Percentiles rank a stretch among this genome's conserved stretches.
Evolutionary conservation across 2,888 invertebrate species (phyloP).

Genomic region (Buathra laborator): DNA sequence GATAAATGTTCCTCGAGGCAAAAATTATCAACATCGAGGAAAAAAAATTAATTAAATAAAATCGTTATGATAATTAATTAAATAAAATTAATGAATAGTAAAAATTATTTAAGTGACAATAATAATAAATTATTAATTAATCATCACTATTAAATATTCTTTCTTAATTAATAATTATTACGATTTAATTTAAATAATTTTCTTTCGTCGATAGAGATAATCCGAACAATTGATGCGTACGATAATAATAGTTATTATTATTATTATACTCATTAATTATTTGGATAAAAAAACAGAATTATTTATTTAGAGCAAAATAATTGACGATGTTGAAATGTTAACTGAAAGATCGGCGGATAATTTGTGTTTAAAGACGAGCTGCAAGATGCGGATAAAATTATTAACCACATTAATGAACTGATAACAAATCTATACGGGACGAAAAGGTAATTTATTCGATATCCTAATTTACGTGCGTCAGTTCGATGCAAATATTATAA

Average conservation of each 20-base stretch:
- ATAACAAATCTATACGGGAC: not conserved
- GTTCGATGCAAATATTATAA: slow-evolving; percentile 25
- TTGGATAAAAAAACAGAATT: not conserved
- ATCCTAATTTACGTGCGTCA: slow-evolving; percentile 12
- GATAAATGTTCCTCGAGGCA: not conserved
- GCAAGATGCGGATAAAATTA: not conserved
- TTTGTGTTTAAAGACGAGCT: not conserved
- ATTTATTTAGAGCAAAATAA: not conserved
- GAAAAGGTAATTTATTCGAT: slow-evolving; percentile 16
- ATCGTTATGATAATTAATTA: not conserved
- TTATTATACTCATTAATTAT: too few species aligned
- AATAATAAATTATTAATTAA: too few species aligned
- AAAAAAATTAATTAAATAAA: not conserved
- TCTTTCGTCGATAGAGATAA: too few species aligned
- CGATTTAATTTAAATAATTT: too few species aligned
- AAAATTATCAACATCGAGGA: not conserved
- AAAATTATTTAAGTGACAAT: too few species aligned
- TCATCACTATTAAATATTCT: too few species aligned
- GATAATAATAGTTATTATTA: too few species aligned
- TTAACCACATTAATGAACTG: not conserved
- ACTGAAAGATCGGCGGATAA: not conserved
- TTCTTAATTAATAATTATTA: too few species aligned
- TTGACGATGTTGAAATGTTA: not conserved
- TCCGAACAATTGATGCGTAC: too few species aligned
- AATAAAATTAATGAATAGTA: not conserved